Evolutionary conservation across 2,888 invertebrate genomes (phyloP), one percentile per base, ranked within the genome.

Genomic region (Deilephila porcellus): DNA sequence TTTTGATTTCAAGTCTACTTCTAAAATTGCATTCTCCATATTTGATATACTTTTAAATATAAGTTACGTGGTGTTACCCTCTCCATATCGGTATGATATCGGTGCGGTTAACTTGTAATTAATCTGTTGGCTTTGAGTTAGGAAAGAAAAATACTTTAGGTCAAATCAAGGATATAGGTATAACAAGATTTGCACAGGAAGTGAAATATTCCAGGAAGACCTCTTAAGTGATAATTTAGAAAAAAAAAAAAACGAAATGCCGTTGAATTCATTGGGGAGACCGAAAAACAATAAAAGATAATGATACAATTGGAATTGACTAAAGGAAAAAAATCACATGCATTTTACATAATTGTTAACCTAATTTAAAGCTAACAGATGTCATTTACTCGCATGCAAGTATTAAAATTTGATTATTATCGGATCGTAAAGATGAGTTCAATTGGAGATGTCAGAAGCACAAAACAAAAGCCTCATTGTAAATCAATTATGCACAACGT

Each of bases 401-500:
- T 56, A 56, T 56, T 5, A 67, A 45, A 11, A 1, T 52, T n/a
- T n/a, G n/a, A 67, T 25, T 25, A 45, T 32, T 29, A 52, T 52
- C 14, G 25, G 45, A 67, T 62, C 62, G 45, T 52, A 8, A n/a
- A 45, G 37, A 64, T 45, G 25, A 45, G 64, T 67, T 25, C 67
- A 29, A 25, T 52, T 52, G 45, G 63, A 45, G 45, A 14, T 67
- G 45, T 63, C 63, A 53, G 63, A 76, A 77, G 87, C 88, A 87
- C 88, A 88, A 88, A 86, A 75, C 74, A 76, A 82, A 82, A 83
- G 83, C 82, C 81, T 85, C 79, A 80, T 78, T 80, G 78, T 78
- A 73, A 82, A 78, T 77, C 79, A 78, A 74, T 79, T 78, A 85
- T 88, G 91, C 91, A 90, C 91, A 91, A 90, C 82, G 84, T 81